Percentiles rank a stretch among this genome's conserved stretches.
phyloP scores from a whole-genome alignment of 1,140 invertebrate species.

The Aphelinus certus region DNA sequence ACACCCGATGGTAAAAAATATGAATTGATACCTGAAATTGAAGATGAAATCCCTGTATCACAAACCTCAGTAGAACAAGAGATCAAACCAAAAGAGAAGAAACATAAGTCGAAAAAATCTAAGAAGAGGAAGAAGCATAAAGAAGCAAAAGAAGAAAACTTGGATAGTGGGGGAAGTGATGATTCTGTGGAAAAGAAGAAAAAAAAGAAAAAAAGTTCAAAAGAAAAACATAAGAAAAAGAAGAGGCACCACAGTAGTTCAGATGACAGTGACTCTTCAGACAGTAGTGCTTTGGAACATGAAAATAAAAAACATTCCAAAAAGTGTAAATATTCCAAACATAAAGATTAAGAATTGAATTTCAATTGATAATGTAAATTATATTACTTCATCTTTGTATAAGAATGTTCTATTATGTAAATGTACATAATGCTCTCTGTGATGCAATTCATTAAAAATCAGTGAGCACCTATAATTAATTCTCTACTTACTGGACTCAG shows the following conservation, averaged over 20 bases:
- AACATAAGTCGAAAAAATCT: slow-evolving; percentile 44
- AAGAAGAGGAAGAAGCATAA: slow-evolving; percentile 51
- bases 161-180: slow-evolving; percentile 39
- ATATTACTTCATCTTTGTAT: slow-evolving; percentile 1
- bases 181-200: slow-evolving; percentile 43
- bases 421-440: slow-evolving; percentile 19
- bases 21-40: slow-evolving; percentile 59
- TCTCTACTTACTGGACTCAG: slow-evolving; percentile 79
- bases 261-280: slow-evolving; percentile 41
- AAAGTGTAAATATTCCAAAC: slow-evolving; percentile 56
- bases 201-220: slow-evolving; percentile 52
- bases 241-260: slow-evolving; percentile 44
- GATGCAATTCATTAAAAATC: slow-evolving; percentile 17
- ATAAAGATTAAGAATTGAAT: slow-evolving; percentile 45
- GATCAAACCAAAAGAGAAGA: slow-evolving; percentile 42
- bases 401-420: slow-evolving; percentile 4
- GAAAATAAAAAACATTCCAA: slow-evolving; percentile 51
- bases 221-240: slow-evolving; percentile 50
- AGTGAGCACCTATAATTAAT: slow-evolving; percentile 25
- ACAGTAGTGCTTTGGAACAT: slow-evolving; percentile 40
- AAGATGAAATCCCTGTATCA: slow-evolving; percentile 38
- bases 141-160: slow-evolving; percentile 40
- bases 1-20: slow-evolving; percentile 60
- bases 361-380: slow-evolving; percentile 19
- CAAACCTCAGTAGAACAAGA: slow-evolving; percentile 8